Percentiles rank a stretch among this genome's conserved stretches.
These are phyloP conservation scores for Apolygus lucorum DNA, from an alignment of 1,140 invertebrate species.

Conservation along the genomic window DNA sequence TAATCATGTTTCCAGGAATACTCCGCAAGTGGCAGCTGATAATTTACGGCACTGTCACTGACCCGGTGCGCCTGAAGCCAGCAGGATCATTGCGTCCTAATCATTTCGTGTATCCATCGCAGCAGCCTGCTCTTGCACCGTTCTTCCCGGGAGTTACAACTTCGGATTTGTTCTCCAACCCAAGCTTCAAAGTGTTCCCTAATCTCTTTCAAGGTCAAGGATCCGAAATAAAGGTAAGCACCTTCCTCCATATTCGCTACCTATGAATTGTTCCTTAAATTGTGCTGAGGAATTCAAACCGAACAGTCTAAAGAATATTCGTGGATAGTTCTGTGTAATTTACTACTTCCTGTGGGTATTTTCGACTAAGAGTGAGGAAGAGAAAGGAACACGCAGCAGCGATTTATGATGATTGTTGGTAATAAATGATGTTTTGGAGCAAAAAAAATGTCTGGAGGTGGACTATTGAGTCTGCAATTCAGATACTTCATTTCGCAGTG, in stretches of 20 bases:
- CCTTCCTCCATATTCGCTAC: neutral
- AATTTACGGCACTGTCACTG: conserved; percentile 78
- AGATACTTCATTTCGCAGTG: no score
- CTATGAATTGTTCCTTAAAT: no score
- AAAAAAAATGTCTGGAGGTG: no score
- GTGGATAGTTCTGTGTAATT: no score
- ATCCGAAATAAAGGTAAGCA: conserved; percentile 27
- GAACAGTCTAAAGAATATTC: no score
- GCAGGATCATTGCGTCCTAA: conserved; percentile 27
- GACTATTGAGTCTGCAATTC: no score
- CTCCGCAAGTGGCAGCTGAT: conserved; percentile 88
- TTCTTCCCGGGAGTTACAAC: conserved; percentile 25
- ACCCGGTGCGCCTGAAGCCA: conserved; percentile 61
- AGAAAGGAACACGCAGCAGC: no score
- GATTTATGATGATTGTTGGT: no score
- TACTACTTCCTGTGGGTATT: no score
- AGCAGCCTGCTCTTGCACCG: conserved; percentile 36
- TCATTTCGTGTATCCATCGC: conserved; percentile 37
- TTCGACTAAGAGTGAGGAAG: no score
- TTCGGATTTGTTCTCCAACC: neutral
- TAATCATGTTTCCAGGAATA: conserved; percentile 45
- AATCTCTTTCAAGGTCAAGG: conserved; percentile 36
- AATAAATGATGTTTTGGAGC: no score
- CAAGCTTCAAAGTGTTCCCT: conserved; percentile 34
- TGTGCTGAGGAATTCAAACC: no score